Conservation (phyloP, 2,888 invertebrate genomes). For the Horisme vitalbata region DNA sequence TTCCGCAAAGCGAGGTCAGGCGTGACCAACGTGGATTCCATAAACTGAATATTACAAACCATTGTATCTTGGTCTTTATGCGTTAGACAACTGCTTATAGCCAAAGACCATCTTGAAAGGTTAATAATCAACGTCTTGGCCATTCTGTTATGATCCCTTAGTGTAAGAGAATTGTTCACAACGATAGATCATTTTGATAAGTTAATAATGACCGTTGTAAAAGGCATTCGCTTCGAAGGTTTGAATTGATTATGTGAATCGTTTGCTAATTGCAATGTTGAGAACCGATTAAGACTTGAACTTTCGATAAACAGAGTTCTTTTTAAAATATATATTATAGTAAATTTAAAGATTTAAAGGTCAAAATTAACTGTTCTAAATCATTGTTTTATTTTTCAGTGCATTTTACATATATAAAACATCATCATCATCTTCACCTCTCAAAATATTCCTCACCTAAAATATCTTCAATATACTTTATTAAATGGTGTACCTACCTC, state of each 20-base stretch:
- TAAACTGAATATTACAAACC: conserved; percentile 51
- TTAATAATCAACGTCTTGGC: conserved; percentile 2
- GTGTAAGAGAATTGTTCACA: conserved; percentile 23
- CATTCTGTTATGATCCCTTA: conserved; percentile 11
- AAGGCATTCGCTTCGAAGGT: conserved; percentile 34
- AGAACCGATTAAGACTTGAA: not conserved
- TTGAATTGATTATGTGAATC: conserved; percentile 37
- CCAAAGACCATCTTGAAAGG: conserved; percentile 5
- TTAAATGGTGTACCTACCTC: too few relatives aligned
- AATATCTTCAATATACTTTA: too few relatives aligned
- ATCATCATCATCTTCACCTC: too few relatives aligned
- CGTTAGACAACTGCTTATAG: conserved; percentile 14
- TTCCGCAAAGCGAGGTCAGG: conserved; percentile 74
- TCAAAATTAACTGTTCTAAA: too few relatives aligned
- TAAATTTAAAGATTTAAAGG: too few relatives aligned
- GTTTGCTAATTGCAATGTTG: conserved; percentile 8
- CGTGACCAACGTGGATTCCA: conserved; percentile 72
- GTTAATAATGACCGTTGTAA: conserved; percentile 33
- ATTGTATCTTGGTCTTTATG: conserved; percentile 39
- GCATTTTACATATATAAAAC: too few relatives aligned
- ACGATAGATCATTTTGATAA: conserved; percentile 36
- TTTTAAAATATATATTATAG: too few relatives aligned
- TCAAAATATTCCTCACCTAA: too few relatives aligned
- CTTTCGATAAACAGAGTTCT: not conserved
- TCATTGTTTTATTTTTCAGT: too few relatives aligned